These are phyloP conservation scores for Kryphioiulus occultus DNA, from an alignment of 2,888 invertebrate genomes.

Conservation along the genomic window DNA sequence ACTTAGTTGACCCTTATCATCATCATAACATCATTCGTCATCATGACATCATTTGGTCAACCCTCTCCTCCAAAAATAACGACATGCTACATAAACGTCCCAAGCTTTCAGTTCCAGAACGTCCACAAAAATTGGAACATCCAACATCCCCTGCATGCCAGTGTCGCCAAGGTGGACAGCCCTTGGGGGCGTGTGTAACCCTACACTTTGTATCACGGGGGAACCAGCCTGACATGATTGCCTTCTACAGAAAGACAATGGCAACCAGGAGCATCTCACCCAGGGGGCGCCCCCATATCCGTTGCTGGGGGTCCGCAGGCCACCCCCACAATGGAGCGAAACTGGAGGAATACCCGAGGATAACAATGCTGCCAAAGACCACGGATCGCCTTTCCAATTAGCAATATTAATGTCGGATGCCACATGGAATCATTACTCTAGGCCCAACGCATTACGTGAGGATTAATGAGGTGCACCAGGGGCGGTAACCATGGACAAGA, in stretches of 20 bases:
- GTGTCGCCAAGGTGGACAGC: neutral
- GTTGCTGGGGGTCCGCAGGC: neutral
- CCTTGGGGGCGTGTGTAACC: neutral
- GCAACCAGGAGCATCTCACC: neutral
- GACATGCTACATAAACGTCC: too few species aligned
- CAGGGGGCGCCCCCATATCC: neutral
- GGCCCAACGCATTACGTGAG: neutral
- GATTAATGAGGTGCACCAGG: neutral
- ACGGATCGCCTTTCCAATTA: neutral
- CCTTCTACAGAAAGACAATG: neutral
- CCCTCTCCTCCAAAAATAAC: too few species aligned
- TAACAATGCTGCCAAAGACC: neutral
- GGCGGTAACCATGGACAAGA: neutral
- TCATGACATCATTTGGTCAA: too few species aligned
- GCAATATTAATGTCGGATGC: conserved; percentile 7
- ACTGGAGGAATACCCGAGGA: neutral
- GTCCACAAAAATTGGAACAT: too few species aligned
- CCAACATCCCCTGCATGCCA: neutral
- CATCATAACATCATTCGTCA: too few species aligned
- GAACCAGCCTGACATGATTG: neutral
- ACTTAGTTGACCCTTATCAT: too few species aligned
- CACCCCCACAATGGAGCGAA: neutral
- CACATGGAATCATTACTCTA: neutral
- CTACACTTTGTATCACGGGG: neutral
- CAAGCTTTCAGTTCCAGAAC: too few species aligned